These are phyloP conservation scores for Erebia epiphron DNA, from an alignment of 2,888 invertebrate genomes.

Conservation along the genomic window DNA sequence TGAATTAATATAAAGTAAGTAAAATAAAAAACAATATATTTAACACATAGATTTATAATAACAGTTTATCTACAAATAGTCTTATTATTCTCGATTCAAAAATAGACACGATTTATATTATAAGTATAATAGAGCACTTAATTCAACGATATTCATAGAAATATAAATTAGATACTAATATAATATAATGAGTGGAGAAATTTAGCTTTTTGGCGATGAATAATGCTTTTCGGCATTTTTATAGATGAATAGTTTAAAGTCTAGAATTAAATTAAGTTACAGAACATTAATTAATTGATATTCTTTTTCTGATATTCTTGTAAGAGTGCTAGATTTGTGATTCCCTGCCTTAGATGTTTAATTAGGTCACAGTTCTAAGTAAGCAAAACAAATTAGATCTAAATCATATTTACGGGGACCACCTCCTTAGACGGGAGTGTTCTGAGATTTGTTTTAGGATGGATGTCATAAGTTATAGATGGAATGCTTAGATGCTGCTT, in stretches of 20 bases:
- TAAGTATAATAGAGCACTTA: slow-evolving; percentile 63
- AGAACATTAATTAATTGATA: slow-evolving; percentile 54
- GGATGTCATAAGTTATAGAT: slow-evolving; percentile 51
- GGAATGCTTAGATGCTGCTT: slow-evolving; percentile 66
- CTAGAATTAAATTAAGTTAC: slow-evolving; percentile 59
- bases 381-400: slow-evolving; percentile 55
- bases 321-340: slow-evolving; percentile 71
- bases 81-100: slow-evolving; percentile 37
- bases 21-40: slow-evolving; percentile 39
- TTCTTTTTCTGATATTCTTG: slow-evolving; percentile 57
- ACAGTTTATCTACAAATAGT: slow-evolving; percentile 45
- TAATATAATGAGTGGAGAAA: slow-evolving; percentile 45
- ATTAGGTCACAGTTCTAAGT: slow-evolving; percentile 57
- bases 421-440: slow-evolving; percentile 69
- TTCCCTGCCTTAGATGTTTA: slow-evolving; percentile 67
- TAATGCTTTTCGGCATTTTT: slow-evolving; percentile 73
- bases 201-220: slow-evolving; percentile 78
- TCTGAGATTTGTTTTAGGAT: slow-evolving; percentile 62
- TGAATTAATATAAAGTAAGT: slow-evolving; percentile 28
- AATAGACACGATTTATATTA: slow-evolving; percentile 40
- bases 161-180: slow-evolving; percentile 43
- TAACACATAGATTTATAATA: slow-evolving; percentile 52
- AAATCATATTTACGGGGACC: slow-evolving; percentile 71
- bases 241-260: slow-evolving; percentile 67
- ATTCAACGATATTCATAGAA: slow-evolving; percentile 63